Percentiles rank a stretch among this genome's conserved stretches.
Conservation (phyloP, 2,113 vertebrate genomes). For the Bujurquina vittata region DNA sequence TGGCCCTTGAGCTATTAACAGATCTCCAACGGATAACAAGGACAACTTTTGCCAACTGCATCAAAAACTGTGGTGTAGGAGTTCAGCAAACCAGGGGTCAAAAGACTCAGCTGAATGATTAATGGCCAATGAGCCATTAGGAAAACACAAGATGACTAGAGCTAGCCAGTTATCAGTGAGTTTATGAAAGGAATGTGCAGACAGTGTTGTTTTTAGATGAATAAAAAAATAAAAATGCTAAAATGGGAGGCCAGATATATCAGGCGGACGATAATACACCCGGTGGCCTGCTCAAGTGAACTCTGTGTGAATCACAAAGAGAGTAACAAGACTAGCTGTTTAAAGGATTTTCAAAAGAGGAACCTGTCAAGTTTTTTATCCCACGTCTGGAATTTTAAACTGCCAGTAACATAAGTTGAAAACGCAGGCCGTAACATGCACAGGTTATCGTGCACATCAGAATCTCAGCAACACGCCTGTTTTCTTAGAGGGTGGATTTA, state of each 20-base stretch:
- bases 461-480: background rate
- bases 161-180: too few species aligned
- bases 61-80: too few species aligned
- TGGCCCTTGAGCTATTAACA: too few species aligned
- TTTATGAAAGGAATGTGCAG: background rate
- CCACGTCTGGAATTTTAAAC: conserved; percentile 6
- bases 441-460: background rate
- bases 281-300: background rate
- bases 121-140: too few species aligned
- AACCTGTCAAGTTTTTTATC: conserved; percentile 6
- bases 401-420: conserved; percentile 25
- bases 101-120: too few species aligned
- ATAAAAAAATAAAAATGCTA: too few species aligned
- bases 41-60: too few species aligned
- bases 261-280: background rate
- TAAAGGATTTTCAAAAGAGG: conserved; percentile 13
- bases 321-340: conserved; percentile 26
- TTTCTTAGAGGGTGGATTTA: conserved; percentile 3
- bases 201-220: background rate
- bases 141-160: too few species aligned
- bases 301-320: background rate
- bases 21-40: too few species aligned
- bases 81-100: too few species aligned
- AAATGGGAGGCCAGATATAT: too few species aligned
- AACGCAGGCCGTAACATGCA: conserved; percentile 8